Conservation (phyloP, 2,888 invertebrate genomes). For the Epinotia ramella region DNA sequence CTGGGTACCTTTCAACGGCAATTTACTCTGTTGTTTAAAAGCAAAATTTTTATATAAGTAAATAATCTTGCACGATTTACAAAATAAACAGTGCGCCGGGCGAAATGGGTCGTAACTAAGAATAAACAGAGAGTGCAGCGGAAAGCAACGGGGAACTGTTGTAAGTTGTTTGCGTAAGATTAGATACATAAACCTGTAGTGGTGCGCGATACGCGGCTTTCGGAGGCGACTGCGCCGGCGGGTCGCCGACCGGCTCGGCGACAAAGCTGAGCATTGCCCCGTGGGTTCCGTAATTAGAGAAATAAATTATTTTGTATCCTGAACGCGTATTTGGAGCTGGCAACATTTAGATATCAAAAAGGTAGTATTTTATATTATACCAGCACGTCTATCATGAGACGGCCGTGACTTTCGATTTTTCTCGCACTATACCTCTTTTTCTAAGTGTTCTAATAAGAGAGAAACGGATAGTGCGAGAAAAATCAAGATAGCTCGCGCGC, state of each 20-base stretch:
- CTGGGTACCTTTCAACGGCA: slow-evolving; percentile 11
- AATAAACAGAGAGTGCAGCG: slow-evolving; percentile 67
- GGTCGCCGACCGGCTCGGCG: slow-evolving; percentile 32
- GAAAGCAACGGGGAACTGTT: slow-evolving; percentile 55
- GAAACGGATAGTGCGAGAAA: too few species aligned
- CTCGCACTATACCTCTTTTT: too few species aligned
- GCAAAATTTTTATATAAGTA: slow-evolving; percentile 51
- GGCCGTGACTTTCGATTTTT: too few species aligned
- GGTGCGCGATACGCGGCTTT: slow-evolving; percentile 56
- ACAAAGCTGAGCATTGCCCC: slow-evolving; percentile 6
- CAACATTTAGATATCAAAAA: neutral
- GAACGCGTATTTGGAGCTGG: slow-evolving; percentile 45
- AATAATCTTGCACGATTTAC: slow-evolving; percentile 59
- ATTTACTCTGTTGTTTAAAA: slow-evolving; percentile 23
- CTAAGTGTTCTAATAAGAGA: too few species aligned
- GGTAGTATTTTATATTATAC: neutral
- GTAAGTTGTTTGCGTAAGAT: slow-evolving; percentile 69
- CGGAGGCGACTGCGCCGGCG: slow-evolving; percentile 46
- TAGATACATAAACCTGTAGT: slow-evolving; percentile 69
- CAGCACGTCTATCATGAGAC: too few species aligned
- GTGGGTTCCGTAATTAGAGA: slow-evolving; percentile 3
- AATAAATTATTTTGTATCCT: neutral
- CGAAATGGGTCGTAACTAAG: slow-evolving; percentile 70
- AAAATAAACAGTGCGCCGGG: slow-evolving; percentile 61
- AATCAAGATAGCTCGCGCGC: too few species aligned